Evolutionary conservation across 2,888 invertebrate species (phyloP).

Genomic region (Dasysyrphus tricinctus): DNA sequence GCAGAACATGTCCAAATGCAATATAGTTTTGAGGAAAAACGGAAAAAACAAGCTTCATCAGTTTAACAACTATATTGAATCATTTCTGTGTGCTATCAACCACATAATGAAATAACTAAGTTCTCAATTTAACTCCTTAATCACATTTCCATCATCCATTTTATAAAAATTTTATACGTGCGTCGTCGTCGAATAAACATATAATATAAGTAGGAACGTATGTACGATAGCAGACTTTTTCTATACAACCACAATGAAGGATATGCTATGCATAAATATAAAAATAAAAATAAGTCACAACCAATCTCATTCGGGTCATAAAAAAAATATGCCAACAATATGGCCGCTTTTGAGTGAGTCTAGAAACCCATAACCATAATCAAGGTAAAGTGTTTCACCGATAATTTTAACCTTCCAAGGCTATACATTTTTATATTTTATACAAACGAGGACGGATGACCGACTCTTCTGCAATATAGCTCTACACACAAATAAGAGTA

Average conservation of each 20-base stretch:
- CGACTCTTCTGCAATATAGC: constrained; percentile 34
- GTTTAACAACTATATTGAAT: constrained; percentile 3
- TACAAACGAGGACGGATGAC: not conserved
- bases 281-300: constrained; percentile 32
- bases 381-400: constrained; percentile 74
- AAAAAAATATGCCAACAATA: constrained; percentile 59
- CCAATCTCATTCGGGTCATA: constrained; percentile 46
- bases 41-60: too few relatives aligned
- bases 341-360: constrained; percentile 59
- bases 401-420: constrained; percentile 71
- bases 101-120: constrained; percentile 59
- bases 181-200: too few relatives aligned
- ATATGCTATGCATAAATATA: not conserved
- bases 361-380: constrained; percentile 66
- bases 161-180: constrained; percentile 15
- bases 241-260: not conserved
- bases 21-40: not conserved
- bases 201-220: not conserved
- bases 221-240: constrained; percentile 26
- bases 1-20: not conserved
- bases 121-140: constrained; percentile 68
- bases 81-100: constrained; percentile 2
- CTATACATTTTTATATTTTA: constrained; percentile 19
- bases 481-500: constrained; percentile 15
- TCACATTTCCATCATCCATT: constrained; percentile 59